Evolutionary conservation across 2,888 invertebrate species (phyloP).

Genomic region (Scaptomyza reducta): DNA sequence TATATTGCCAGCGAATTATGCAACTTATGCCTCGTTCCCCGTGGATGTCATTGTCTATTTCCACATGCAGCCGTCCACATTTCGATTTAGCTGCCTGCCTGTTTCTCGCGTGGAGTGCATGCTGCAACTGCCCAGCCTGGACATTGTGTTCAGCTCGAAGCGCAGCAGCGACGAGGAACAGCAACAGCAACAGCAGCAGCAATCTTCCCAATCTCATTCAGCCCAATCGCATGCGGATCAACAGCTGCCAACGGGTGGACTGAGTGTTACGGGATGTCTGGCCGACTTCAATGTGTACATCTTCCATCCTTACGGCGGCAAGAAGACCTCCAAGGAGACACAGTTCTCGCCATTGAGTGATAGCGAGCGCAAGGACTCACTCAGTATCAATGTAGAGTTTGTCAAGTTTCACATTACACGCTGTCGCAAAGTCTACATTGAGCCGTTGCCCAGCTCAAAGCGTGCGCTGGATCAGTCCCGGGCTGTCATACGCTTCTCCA

Average conservation of each 20-base stretch:
- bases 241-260: constrained; percentile 82
- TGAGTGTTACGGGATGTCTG: constrained; percentile 95
- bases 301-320: constrained; percentile 98
- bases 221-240: constrained; percentile 63
- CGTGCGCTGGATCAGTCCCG: constrained; percentile 88
- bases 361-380: constrained; percentile 96
- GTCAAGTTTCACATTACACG: constrained; percentile 97
- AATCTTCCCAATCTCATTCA: constrained; percentile 34
- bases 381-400: constrained; percentile 98
- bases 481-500: constrained; percentile 96
- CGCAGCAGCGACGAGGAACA: constrained; percentile 89
- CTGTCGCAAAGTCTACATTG: constrained; percentile 94
- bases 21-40: constrained; percentile 96
- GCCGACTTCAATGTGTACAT: constrained; percentile 99
- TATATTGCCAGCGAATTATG: constrained; percentile 89
- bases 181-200: constrained; percentile 45
- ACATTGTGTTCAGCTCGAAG: constrained; percentile 98
- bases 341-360: constrained; percentile 95
- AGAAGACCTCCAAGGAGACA: constrained; percentile 91
- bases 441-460: constrained; percentile 82
- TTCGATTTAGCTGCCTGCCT: constrained; percentile 97
- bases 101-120: constrained; percentile 98
- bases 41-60: constrained; percentile 99
- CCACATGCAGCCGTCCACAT: constrained; percentile 98
- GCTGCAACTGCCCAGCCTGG: constrained; percentile 97